These are phyloP conservation scores for Lipophrys pholis DNA, from an alignment of 2,113 vertebrate species.

Conservation along the genomic window DNA sequence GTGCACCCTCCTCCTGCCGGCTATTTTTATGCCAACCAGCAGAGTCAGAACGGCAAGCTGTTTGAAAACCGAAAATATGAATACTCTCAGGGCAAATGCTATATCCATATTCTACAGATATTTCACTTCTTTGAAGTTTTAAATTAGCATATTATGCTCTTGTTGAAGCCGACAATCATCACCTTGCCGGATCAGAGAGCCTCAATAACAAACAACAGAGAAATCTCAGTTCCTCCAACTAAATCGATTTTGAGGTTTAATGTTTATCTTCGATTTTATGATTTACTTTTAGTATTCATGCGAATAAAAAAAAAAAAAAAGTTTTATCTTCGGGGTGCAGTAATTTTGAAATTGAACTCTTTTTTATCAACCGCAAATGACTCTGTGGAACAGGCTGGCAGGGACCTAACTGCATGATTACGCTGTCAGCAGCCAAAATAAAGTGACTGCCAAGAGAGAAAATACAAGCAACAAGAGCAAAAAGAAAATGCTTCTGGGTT, in stretches of 20 bases:
- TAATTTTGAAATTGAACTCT: slow-evolving; percentile 44
- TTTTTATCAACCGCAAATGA: slow-evolving; percentile 32
- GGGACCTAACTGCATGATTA: slow-evolving; percentile 22
- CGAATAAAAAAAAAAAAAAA: slow-evolving; percentile 23
- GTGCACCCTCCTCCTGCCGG: slow-evolving; percentile 5
- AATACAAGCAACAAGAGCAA: background rate
- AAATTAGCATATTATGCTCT: slow-evolving; percentile 47
- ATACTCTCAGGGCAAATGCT: slow-evolving; percentile 28
- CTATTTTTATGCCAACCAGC: slow-evolving; percentile 23
- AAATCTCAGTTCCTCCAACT: slow-evolving; percentile 18
- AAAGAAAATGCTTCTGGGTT: background rate
- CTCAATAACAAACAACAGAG: slow-evolving; percentile 18
- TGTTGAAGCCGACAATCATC: slow-evolving; percentile 28
- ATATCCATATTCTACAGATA: slow-evolving; percentile 31
- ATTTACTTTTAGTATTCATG: slow-evolving; percentile 39
- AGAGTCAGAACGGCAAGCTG: slow-evolving; percentile 3
- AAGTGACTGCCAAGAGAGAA: slow-evolving; percentile 12
- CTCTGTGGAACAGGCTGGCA: slow-evolving; percentile 43
- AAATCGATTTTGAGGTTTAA: slow-evolving; percentile 66
- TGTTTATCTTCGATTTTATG: slow-evolving; percentile 49
- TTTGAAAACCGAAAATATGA: slow-evolving; percentile 37
- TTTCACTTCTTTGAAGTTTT: slow-evolving; percentile 56
- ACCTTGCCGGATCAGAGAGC: slow-evolving; percentile 13
- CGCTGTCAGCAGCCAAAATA: slow-evolving; percentile 20
- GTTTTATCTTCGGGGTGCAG: slow-evolving; percentile 20